Evolutionary conservation across 2,888 invertebrate species (phyloP).

Genomic region (Coleophora deauratella): DNA sequence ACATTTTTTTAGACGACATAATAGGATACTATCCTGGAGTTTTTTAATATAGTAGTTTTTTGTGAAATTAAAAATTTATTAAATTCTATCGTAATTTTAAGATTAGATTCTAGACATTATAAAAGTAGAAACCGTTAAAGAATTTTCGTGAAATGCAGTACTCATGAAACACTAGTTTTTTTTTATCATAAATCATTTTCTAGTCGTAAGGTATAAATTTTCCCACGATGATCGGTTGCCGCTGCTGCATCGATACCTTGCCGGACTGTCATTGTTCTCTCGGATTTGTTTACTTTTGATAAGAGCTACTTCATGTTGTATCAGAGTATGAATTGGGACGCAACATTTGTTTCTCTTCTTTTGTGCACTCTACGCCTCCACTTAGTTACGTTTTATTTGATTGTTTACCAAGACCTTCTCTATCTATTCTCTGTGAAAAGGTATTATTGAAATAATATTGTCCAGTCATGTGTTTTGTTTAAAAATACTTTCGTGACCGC

Average conservation of each 20-base stretch:
- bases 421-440: no score
- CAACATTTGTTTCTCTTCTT: conserved; percentile 47
- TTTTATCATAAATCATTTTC: no score
- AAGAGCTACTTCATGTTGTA: conserved; percentile 61
- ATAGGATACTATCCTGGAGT: no score
- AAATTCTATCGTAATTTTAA: no score
- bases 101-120: no score
- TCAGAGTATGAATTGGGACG: conserved; percentile 53
- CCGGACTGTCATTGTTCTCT: conserved; percentile 54
- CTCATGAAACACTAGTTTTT: no score
- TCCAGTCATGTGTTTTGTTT: conserved; percentile 32
- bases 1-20: no score
- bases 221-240: conserved; percentile 32
- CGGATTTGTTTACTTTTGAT: conserved; percentile 62
- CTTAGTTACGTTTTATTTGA: conserved; percentile 49
- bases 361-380: conserved; percentile 46
- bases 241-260: conserved; percentile 31
- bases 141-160: no score
- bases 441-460: no score
- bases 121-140: no score
- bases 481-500: conserved; percentile 48
- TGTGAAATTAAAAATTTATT: no score
- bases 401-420: conserved; percentile 38
- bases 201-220: conserved; percentile 36
- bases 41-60: no score